Conservation (phyloP, 1,140 invertebrate genomes). For the Lordiphosa mommai region DNA sequence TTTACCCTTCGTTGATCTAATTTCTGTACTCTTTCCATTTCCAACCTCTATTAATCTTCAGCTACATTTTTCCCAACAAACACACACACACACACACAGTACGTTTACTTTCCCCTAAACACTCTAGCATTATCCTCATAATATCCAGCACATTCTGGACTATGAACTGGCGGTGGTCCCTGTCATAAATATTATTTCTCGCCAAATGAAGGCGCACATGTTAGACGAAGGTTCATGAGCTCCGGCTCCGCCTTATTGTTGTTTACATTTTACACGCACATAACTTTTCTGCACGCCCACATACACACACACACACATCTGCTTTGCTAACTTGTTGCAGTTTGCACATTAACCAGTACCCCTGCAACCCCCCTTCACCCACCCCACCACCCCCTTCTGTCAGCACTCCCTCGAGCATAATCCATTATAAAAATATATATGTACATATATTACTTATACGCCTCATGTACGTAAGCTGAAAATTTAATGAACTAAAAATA, state of each 20-base stretch:
- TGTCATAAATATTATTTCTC: constrained; percentile 53
- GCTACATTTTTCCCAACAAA: constrained; percentile 14
- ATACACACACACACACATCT: constrained; percentile 18
- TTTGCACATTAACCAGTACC: constrained; percentile 48
- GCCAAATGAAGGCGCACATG: constrained; percentile 52
- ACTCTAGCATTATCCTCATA: constrained; percentile 20
- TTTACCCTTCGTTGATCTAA: too few relatives aligned
- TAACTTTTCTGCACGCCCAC: constrained; percentile 39
- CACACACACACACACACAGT: neutral
- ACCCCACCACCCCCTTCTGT: neutral
- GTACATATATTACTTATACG: constrained; percentile 70
- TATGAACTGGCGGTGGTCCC: constrained; percentile 7
- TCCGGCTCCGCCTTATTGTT: constrained; percentile 34
- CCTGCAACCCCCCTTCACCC: neutral
- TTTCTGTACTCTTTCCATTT: neutral
- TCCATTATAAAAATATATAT: constrained; percentile 50
- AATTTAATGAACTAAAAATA: constrained; percentile 43
- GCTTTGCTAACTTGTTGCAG: constrained; percentile 52
- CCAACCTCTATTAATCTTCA: constrained; percentile 10
- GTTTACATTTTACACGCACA: constrained; percentile 57
- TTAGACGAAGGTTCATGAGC: constrained; percentile 17
- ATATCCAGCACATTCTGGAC: constrained; percentile 9
- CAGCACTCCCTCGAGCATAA: constrained; percentile 39
- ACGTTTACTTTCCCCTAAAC: constrained; percentile 1
- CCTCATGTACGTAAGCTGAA: constrained; percentile 26